A percentile compares a stretch with the other conserved stretches of the same genome.
Conservation (phyloP, 1,140 invertebrate genomes). For the Antheraea mylitta region DNA sequence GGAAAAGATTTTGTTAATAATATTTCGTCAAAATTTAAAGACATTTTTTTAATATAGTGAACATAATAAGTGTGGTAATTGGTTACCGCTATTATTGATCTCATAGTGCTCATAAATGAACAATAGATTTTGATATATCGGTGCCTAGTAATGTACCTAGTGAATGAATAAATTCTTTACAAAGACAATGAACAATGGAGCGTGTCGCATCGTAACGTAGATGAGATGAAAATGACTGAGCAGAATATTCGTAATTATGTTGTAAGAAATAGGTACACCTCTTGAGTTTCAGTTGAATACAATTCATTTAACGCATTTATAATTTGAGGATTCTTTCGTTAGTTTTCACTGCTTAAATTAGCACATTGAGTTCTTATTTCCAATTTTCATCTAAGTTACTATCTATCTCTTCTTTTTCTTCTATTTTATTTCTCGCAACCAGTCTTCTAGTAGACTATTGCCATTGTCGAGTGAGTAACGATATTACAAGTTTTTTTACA, state of each 20-base stretch:
- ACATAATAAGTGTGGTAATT: neutral
- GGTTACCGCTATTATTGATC: neutral
- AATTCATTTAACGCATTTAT: neutral
- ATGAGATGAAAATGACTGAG: conserved; percentile 35
- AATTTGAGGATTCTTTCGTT: neutral
- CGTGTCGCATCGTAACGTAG: conserved; percentile 25
- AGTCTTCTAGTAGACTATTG: no score
- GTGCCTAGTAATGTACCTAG: conserved; percentile 27
- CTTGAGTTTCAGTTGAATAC: neutral
- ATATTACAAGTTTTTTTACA: no score
- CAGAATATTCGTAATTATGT: neutral
- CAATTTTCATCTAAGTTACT: no score
- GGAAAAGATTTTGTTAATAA: no score
- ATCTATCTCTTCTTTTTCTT: no score
- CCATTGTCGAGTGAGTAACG: no score
- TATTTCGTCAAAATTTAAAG: neutral
- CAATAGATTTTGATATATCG: conserved; percentile 30
- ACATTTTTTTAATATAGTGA: neutral
- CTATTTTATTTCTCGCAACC: no score
- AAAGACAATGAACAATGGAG: conserved; percentile 61
- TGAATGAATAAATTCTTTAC: conserved; percentile 54
- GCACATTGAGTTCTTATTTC: neutral
- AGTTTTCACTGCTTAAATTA: neutral
- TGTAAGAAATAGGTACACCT: neutral
- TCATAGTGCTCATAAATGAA: conserved; percentile 6